Percentiles rank a stretch among this genome's conserved stretches.
Evolutionary conservation across 2,797 vertebrate species (phyloP).

Genomic region (Artibeus lituratus): DNA sequence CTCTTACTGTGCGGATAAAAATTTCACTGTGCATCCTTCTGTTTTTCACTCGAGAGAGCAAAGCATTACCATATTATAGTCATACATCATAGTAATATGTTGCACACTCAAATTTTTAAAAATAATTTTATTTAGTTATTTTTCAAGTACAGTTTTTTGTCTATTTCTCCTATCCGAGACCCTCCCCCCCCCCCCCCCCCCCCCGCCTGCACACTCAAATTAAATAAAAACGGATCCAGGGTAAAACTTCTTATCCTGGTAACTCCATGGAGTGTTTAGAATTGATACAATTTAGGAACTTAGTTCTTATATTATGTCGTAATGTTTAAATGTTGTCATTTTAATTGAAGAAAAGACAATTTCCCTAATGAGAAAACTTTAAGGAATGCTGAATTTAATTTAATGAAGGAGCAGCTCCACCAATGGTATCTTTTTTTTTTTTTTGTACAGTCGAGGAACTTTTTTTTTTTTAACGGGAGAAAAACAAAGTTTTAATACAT

Average conservation of each 20-base stretch:
- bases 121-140: too few species aligned
- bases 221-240: constrained; percentile 7
- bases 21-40: not conserved
- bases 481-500: not conserved
- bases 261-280: not conserved
- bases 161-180: too few species aligned
- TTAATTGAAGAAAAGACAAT: constrained; percentile 8
- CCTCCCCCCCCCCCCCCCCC: too few species aligned
- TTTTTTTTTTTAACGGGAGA: not conserved
- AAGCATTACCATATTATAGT: not conserved
- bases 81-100: not conserved
- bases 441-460: not conserved
- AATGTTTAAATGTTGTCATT: not conserved
- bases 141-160: too few species aligned
- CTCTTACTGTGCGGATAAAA: constrained; percentile 13
- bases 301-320: constrained; percentile 3
- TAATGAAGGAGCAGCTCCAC: not conserved
- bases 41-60: not conserved
- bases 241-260: not conserved
- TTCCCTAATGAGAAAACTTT: not conserved
- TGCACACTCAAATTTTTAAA: not conserved
- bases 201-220: not conserved
- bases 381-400: not conserved
- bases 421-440: not conserved
- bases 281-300: not conserved